Evolutionary conservation across 2,797 vertebrate species (phyloP).

Genomic region (Urosaurus nigricauda): DNA sequence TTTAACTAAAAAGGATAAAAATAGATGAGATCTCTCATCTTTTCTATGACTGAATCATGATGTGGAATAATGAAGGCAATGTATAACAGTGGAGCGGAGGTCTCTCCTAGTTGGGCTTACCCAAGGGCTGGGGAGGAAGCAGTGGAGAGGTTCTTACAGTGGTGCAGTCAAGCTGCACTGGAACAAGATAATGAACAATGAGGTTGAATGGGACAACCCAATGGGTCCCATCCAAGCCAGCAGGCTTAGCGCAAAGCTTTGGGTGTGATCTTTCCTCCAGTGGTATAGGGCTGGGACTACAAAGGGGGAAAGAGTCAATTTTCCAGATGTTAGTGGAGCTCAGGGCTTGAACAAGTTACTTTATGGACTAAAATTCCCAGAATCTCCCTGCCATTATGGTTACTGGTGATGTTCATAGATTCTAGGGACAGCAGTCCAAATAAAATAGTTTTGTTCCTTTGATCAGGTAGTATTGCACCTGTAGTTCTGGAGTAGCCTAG

Average conservation of each 20-base stretch:
- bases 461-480: background rate
- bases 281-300: background rate
- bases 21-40: background rate
- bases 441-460: too few species aligned
- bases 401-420: too few species aligned
- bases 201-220: background rate
- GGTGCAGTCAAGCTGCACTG: background rate
- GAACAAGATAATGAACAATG: background rate
- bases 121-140: background rate
- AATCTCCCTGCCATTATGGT: too few species aligned
- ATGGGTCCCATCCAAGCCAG: background rate
- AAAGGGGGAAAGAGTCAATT: background rate
- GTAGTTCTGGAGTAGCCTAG: background rate
- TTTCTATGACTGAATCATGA: slow-evolving; percentile 21
- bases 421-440: too few species aligned
- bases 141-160: background rate
- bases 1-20: slow-evolving; percentile 23
- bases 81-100: slow-evolving; percentile 7
- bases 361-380: too few species aligned
- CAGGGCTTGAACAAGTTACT: too few species aligned
- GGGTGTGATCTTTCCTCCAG: background rate
- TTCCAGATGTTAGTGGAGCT: background rate
- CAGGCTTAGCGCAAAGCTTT: background rate
- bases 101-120: background rate
- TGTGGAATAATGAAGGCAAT: slow-evolving; percentile 27